phyloP scores from a whole-genome alignment of 2,888 invertebrate species.

The Hyalella azteca region DNA sequence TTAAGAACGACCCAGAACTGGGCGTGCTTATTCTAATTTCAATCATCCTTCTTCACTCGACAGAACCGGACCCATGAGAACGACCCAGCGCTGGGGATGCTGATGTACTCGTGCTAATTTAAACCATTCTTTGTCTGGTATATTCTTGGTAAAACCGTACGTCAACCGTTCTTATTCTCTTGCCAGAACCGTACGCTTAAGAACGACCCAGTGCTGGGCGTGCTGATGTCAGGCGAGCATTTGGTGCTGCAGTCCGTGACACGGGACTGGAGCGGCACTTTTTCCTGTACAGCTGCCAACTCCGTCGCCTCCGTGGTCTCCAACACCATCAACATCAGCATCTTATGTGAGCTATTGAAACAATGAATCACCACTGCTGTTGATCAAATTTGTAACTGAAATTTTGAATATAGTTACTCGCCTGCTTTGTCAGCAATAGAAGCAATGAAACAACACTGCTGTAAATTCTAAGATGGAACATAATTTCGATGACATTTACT shows the following conservation, averaged over 20 bases:
- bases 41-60: background rate
- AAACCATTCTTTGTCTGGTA: no score
- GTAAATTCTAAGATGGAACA: no score
- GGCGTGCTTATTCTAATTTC: background rate
- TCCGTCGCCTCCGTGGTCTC: constrained; percentile 30
- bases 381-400: no score
- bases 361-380: no score
- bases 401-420: no score
- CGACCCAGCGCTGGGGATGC: constrained; percentile 12
- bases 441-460: no score
- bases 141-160: no score
- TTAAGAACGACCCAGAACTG: no score
- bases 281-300: constrained; percentile 36
- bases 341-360: constrained; percentile 41
- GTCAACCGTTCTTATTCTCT: no score
- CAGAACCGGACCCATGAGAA: constrained; percentile 13
- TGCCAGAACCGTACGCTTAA: constrained; percentile 4
- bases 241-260: constrained; percentile 40
- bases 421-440: no score
- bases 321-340: constrained; percentile 21
- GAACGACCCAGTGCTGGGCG: constrained; percentile 14
- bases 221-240: constrained; percentile 38
- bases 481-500: no score
- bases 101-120: no score
- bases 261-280: constrained; percentile 30